Conservation (phyloP, 2,888 invertebrate genomes). For the Colostygia pectinataria region DNA sequence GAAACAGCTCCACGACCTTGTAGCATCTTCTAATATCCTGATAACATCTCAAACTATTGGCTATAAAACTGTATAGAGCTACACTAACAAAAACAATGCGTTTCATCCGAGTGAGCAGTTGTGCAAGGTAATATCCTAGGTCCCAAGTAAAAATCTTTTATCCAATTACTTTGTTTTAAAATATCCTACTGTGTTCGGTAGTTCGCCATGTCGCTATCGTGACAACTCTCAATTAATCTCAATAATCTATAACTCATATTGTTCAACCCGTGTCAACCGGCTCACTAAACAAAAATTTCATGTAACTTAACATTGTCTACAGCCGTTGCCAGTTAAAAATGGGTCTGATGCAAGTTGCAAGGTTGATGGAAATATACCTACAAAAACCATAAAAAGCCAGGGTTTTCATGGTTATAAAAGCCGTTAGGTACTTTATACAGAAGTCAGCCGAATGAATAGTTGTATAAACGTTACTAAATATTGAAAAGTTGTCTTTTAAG, state of each 20-base stretch:
- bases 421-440: too few relatives aligned
- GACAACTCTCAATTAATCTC: conserved; percentile 52
- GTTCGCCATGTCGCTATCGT: conserved; percentile 43
- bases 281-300: conserved; percentile 27
- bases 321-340: conserved; percentile 6
- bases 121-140: conserved; percentile 41
- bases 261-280: conserved; percentile 46
- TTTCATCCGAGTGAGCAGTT: background rate
- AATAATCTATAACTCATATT: conserved; percentile 43
- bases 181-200: conserved; percentile 14
- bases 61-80: conserved; percentile 5
- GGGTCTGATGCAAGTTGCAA: conserved; percentile 2
- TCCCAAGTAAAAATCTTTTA: conserved; percentile 36
- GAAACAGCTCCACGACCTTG: conserved; percentile 31
- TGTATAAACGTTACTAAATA: too few relatives aligned
- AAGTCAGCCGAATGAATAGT: too few relatives aligned
- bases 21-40: conserved; percentile 15
- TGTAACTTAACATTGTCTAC: conserved; percentile 8
- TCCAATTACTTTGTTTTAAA: too few relatives aligned
- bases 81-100: background rate
- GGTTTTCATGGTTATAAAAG: too few relatives aligned
- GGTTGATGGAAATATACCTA: too few relatives aligned
- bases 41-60: background rate
- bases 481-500: too few relatives aligned
- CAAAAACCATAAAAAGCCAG: too few relatives aligned